Evolutionary conservation across 1,140 invertebrate genomes (phyloP).

Genomic region (Teleopsis dalmanni): DNA sequence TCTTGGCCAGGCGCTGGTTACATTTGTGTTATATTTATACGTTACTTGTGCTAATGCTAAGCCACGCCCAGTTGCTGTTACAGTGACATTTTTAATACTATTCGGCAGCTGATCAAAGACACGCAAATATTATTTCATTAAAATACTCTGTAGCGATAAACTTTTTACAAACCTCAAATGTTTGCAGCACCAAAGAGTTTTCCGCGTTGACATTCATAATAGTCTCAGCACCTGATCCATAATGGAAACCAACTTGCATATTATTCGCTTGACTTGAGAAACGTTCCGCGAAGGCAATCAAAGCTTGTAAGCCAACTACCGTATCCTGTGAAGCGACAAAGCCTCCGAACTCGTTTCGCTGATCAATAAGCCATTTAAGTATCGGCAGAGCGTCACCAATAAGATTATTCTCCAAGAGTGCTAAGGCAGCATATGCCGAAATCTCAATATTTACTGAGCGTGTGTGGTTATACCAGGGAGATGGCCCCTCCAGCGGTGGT

Average conservation of each 20-base stretch:
- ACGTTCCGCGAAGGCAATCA: slow-evolving; percentile 63
- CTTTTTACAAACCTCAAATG: slow-evolving; percentile 22
- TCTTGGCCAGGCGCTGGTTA: slow-evolving; percentile 80
- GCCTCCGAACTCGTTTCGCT: slow-evolving; percentile 73
- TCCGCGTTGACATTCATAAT: slow-evolving; percentile 59
- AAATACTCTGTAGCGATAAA: neutral
- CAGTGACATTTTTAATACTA: slow-evolving; percentile 47
- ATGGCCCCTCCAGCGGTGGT: slow-evolving; percentile 54
- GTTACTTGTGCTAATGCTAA: slow-evolving; percentile 77
- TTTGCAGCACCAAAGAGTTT: slow-evolving; percentile 69
- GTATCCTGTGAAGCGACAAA: slow-evolving; percentile 70
- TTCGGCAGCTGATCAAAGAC: slow-evolving; percentile 24
- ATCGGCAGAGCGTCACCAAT: slow-evolving; percentile 66
- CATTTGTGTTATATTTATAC: slow-evolving; percentile 78
- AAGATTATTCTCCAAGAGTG: slow-evolving; percentile 59
- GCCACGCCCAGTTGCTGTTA: slow-evolving; percentile 71
- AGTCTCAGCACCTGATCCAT: slow-evolving; percentile 50
- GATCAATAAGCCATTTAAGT: slow-evolving; percentile 74
- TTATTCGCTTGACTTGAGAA: slow-evolving; percentile 49
- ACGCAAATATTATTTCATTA: neutral
- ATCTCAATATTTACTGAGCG: slow-evolving; percentile 79
- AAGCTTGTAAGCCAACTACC: slow-evolving; percentile 62
- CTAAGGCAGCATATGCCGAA: slow-evolving; percentile 72
- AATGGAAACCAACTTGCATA: slow-evolving; percentile 51
- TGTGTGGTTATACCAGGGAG: slow-evolving; percentile 63